Evolutionary conservation across 2,888 invertebrate genomes (phyloP).

Genomic region (Heliconius erato): DNA sequence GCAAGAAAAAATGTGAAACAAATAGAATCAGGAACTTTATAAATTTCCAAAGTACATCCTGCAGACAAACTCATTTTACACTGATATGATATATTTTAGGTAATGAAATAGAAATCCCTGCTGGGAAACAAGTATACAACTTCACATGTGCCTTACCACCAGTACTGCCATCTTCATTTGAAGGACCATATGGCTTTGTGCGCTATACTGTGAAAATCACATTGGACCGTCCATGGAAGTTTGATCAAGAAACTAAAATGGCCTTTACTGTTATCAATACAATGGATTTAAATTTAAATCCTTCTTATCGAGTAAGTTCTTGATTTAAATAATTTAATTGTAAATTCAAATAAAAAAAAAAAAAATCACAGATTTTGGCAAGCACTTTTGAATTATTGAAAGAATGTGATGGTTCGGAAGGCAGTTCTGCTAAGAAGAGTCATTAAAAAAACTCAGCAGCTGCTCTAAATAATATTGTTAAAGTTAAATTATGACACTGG

Average conservation of each 20-base stretch:
- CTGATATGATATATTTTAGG: constrained; percentile 73
- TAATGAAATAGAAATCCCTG: constrained; percentile 88
- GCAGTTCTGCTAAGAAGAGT: too few species aligned
- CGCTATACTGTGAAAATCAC: constrained; percentile 93
- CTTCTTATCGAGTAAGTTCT: constrained; percentile 87
- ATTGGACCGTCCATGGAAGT: constrained; percentile 93
- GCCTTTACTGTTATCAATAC: constrained; percentile 93
- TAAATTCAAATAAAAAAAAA: too few species aligned
- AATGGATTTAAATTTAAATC: constrained; percentile 92
- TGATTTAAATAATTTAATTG: not conserved
- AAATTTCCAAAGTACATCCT: not conserved
- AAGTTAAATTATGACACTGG: not conserved
- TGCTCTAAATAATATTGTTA: not conserved
- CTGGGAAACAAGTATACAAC: constrained; percentile 91
- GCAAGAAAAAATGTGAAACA: not conserved
- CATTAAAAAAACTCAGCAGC: too few species aligned
- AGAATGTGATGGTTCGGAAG: too few species aligned
- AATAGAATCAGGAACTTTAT: not conserved
- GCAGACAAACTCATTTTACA: not conserved
- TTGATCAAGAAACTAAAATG: constrained; percentile 93
- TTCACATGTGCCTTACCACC: constrained; percentile 90
- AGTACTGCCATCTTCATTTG: constrained; percentile 92
- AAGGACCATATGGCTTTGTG: constrained; percentile 90
- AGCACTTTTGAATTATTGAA: too few species aligned
- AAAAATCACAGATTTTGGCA: too few species aligned